Conservation (phyloP, 2,797 vertebrate species). For the Chanos chanos region DNA sequence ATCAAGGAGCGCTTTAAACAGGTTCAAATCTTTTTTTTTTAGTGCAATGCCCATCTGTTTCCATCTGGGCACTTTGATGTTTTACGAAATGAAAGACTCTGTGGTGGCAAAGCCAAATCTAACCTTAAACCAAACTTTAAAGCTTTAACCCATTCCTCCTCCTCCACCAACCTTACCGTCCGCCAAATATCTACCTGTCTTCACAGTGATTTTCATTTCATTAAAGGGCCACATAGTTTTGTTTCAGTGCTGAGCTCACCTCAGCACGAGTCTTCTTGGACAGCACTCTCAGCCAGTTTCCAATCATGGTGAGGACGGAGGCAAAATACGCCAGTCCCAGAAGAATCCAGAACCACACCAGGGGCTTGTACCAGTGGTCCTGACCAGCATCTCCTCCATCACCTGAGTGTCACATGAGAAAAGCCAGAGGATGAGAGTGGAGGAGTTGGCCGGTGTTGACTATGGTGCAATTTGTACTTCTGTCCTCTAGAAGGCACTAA, state of each 20-base stretch:
- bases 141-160: no score
- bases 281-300: constrained; percentile 85
- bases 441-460: not conserved
- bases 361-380: constrained; percentile 82
- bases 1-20: not conserved
- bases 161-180: no score
- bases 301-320: constrained; percentile 87
- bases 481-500: not conserved
- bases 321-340: constrained; percentile 89
- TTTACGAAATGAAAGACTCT: no score
- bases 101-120: no score
- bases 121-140: no score
- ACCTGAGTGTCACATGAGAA: constrained; percentile 58
- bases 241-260: constrained; percentile 57
- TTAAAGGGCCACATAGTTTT: not conserved
- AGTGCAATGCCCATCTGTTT: no score
- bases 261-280: constrained; percentile 85
- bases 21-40: no score
- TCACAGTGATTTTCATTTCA: not conserved
- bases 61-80: no score
- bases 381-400: constrained; percentile 59
- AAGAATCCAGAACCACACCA: constrained; percentile 93
- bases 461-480: not conserved
- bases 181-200: no score
- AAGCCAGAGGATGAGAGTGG: not conserved